phyloP scores from a whole-genome alignment of 2,113 vertebrate species.

The Lepidothrix coronata region DNA sequence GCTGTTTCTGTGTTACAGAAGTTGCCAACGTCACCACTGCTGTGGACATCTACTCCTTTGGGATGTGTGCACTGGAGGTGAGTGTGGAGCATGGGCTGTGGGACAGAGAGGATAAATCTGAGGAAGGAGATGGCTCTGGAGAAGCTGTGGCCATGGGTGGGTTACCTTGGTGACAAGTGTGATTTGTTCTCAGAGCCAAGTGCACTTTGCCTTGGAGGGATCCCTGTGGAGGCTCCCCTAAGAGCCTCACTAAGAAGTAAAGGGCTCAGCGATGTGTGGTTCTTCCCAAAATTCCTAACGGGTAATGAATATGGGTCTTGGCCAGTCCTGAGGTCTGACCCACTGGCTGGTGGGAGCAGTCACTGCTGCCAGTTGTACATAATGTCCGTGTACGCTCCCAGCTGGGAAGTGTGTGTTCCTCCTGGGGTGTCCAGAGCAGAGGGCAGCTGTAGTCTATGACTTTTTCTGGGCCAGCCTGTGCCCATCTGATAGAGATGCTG shows the following conservation, averaged over 20 bases:
- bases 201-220: background rate
- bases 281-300: background rate
- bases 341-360: background rate
- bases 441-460: background rate
- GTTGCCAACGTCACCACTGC: conserved; percentile 95
- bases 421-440: background rate
- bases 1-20: conserved; percentile 66
- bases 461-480: background rate
- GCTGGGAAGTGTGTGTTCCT: background rate
- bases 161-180: background rate
- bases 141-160: background rate
- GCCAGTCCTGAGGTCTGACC: background rate
- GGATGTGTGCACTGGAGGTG: conserved; percentile 99
- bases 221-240: background rate
- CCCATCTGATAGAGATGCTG: background rate
- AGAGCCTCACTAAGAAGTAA: background rate
- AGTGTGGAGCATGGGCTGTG: background rate
- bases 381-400: background rate
- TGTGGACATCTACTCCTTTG: conserved; percentile 98
- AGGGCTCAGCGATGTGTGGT: background rate
- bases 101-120: background rate
- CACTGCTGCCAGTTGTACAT: background rate
- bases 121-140: background rate
- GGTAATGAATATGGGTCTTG: background rate
- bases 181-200: background rate